Evolutionary conservation across 1,140 invertebrate genomes (phyloP), one percentile per base, ranked within the genome.

Genomic region (Alviniconcha marisindica): DNA sequence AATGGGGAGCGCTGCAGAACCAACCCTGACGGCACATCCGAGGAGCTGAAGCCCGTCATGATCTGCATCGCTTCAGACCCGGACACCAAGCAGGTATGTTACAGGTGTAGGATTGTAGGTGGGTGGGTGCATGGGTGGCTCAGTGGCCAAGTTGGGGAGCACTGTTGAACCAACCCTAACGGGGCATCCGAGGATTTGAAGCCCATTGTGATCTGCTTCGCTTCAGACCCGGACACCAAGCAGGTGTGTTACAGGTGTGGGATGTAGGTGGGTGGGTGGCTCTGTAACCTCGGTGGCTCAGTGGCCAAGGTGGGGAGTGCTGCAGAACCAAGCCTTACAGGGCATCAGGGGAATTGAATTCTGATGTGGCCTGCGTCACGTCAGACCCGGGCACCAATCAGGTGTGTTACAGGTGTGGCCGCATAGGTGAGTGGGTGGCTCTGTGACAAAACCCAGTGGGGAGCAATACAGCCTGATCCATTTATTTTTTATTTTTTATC

Each of bases 321-420:
- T 69, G 90, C 33, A 77, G 78, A 40, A 88, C 85, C 33, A 83
- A 83, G 63, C 66, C 84, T 44, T n/a, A 36, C 0, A 89, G 87
- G 28, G 79, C 83, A 15, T 71, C 78, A 33, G 84, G 87, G 81
- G 85, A 90, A 42, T 81, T 90, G 10, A 85, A 87, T 44, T 71
- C 87, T 7, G 87, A 91, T 3, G 88, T 90, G 84, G 84, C 91
- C 38, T 91, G 87, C 84, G 74, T 89, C 77, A 91, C 91, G 4
- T 90, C 90, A 36, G 92, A 93, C 83, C 91, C 92, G 31, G 88
- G 91, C 51, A 91, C 92, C 24, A 89, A 87, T 73, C 91, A 93
- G 91, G 92, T 93, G 83, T 15, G 31, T 12, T 28, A 66, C 48
- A 51, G 48, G 56, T n/a, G 56, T 60, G 56, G 4, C 15, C 28